Conservation (phyloP, 2,113 vertebrate genomes). For the Crotalus horridus region DNA sequence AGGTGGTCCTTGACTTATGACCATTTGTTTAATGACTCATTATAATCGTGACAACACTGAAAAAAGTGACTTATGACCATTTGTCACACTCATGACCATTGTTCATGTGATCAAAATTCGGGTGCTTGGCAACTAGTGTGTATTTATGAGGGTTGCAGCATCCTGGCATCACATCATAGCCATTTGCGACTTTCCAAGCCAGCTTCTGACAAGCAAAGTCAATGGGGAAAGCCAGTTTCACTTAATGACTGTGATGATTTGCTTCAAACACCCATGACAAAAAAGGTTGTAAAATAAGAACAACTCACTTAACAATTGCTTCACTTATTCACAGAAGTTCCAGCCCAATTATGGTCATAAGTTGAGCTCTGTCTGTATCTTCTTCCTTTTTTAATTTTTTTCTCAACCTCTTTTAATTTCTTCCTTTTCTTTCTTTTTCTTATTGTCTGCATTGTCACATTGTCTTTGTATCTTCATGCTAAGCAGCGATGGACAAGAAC, state of each 20-base stretch:
- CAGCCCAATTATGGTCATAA: background rate
- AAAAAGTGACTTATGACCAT: background rate
- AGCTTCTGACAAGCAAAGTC: background rate
- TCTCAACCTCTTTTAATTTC: background rate
- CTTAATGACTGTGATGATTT: background rate
- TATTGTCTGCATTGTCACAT: background rate
- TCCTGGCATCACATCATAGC: background rate
- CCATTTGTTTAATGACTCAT: background rate
- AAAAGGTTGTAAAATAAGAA: background rate
- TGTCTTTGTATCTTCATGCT: background rate
- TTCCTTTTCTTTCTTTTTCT: background rate
- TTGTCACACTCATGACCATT: background rate
- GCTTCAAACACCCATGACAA: background rate
- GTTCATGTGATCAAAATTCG: background rate
- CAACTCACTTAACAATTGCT: background rate
- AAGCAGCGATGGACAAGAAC: background rate
- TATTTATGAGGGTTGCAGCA: background rate
- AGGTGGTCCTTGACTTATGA: background rate
- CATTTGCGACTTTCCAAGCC: background rate
- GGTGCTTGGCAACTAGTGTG: background rate
- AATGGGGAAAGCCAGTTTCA: background rate
- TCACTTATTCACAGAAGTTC: background rate
- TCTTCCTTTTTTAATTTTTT: background rate
- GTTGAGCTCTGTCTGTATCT: background rate
- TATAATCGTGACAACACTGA: background rate